Percentiles rank a stretch among this genome's conserved stretches.
These are phyloP conservation scores for Alcis repandata DNA, from an alignment of 2,888 invertebrate species.

Conservation along the genomic window DNA sequence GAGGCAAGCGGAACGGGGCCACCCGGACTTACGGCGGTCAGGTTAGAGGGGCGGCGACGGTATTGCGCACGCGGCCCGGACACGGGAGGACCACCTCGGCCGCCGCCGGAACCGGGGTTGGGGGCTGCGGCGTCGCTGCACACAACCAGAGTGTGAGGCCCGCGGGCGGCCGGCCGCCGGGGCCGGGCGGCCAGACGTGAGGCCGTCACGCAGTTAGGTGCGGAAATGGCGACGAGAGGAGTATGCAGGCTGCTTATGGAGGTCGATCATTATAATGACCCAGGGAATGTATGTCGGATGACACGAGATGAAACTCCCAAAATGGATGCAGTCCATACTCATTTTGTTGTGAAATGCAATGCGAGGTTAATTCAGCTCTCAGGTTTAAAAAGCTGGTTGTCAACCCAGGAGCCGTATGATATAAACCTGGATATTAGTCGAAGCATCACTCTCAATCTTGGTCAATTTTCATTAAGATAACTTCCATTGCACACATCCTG, in stretches of 20 bases:
- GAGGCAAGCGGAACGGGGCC: slow-evolving; percentile 51
- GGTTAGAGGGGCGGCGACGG: slow-evolving; percentile 66
- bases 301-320: slow-evolving; percentile 5
- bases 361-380: slow-evolving; percentile 12
- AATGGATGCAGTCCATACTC: not conserved
- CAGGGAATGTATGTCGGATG: not conserved
- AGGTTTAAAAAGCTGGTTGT: slow-evolving; percentile 6
- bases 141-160: slow-evolving; percentile 41
- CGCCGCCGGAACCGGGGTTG: slow-evolving; percentile 62
- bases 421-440: slow-evolving; percentile 62
- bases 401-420: slow-evolving; percentile 34
- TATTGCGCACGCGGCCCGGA: slow-evolving; percentile 77
- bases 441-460: slow-evolving; percentile 74
- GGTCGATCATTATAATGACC: slow-evolving; percentile 1
- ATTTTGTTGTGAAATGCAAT: slow-evolving; percentile 13
- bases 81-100: slow-evolving; percentile 76
- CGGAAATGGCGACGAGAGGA: slow-evolving; percentile 1
- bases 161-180: slow-evolving; percentile 9
- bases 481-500: not conserved
- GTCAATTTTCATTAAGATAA: slow-evolving; percentile 25
- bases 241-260: slow-evolving; percentile 7
- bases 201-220: slow-evolving; percentile 11
- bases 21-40: slow-evolving; percentile 75
- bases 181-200: not conserved
- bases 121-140: slow-evolving; percentile 43